A percentile compares a stretch with the other conserved stretches of the same genome.
Conservation (phyloP, 2,113 vertebrate species). For the Bucco capensis region DNA sequence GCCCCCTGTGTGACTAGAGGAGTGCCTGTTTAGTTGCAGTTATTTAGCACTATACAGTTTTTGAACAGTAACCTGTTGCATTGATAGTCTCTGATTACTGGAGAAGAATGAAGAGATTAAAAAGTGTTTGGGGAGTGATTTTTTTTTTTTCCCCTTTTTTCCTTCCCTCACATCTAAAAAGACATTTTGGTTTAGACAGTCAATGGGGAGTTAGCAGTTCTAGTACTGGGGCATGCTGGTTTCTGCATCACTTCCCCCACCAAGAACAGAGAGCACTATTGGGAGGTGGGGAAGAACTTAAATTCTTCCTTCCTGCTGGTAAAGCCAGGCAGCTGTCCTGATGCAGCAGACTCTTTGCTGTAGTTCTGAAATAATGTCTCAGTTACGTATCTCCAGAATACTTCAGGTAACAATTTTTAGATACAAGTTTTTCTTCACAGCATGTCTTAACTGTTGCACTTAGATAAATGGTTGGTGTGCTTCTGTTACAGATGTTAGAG, state of each 20-base stretch:
- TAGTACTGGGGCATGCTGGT: not conserved
- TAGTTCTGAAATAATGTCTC: not conserved
- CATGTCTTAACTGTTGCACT: not conserved
- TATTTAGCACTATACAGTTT: not conserved
- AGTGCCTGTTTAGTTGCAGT: not conserved
- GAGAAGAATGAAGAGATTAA: not conserved
- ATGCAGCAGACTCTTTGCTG: not conserved
- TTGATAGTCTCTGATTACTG: not conserved
- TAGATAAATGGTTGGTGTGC: not conserved
- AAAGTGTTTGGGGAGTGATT: not conserved
- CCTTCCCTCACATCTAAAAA: not conserved
- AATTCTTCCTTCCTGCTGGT: not conserved
- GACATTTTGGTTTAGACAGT: not conserved
- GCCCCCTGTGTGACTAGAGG: no score
- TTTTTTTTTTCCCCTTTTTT: accelerated
- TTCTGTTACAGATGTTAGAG: not conserved
- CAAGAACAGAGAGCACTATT: not conserved
- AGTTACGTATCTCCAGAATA: not conserved
- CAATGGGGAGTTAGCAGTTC: not conserved
- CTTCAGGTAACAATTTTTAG: not conserved
- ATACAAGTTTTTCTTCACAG: not conserved
- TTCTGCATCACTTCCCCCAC: not conserved
- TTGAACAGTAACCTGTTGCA: not conserved
- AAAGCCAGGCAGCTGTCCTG: not conserved
- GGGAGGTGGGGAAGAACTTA: not conserved